Conservation (phyloP, 1,140 invertebrate species). For the Panulirus ornatus region DNA sequence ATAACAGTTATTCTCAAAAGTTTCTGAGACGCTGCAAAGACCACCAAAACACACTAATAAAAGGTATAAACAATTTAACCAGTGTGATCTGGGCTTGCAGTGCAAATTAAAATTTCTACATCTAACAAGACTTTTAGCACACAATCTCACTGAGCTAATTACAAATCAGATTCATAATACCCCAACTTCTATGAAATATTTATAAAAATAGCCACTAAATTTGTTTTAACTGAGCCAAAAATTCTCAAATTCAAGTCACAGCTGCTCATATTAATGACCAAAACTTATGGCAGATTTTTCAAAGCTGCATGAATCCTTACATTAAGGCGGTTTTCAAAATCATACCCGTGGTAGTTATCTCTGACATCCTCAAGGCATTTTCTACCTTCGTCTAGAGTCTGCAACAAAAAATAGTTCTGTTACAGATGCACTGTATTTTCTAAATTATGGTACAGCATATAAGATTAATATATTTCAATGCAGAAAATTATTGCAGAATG, state of each 20-base stretch:
- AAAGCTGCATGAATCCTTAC: conserved; percentile 74
- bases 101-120: background rate
- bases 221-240: background rate
- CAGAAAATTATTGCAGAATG: no score
- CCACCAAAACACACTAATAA: background rate
- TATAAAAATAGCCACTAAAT: background rate
- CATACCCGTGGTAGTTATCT: conserved; percentile 73
- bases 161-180: background rate
- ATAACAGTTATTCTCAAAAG: background rate
- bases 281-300: conserved; percentile 45
- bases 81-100: background rate
- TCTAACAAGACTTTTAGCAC: background rate
- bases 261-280: background rate
- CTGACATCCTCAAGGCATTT: conserved; percentile 69
- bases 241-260: conserved; percentile 6
- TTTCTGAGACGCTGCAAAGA: background rate
- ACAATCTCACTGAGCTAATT: background rate
- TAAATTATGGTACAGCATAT: no score
- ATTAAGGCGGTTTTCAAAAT: conserved; percentile 73
- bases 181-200: conserved; percentile 15
- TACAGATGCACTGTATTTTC: no score
- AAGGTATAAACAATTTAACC: background rate
- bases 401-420: conserved; percentile 34
- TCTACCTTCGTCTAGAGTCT: conserved; percentile 68
- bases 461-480: no score